These are phyloP conservation scores for Sycophila sp. DNA, from an alignment of 1,140 invertebrate species.

Conservation along the genomic window DNA sequence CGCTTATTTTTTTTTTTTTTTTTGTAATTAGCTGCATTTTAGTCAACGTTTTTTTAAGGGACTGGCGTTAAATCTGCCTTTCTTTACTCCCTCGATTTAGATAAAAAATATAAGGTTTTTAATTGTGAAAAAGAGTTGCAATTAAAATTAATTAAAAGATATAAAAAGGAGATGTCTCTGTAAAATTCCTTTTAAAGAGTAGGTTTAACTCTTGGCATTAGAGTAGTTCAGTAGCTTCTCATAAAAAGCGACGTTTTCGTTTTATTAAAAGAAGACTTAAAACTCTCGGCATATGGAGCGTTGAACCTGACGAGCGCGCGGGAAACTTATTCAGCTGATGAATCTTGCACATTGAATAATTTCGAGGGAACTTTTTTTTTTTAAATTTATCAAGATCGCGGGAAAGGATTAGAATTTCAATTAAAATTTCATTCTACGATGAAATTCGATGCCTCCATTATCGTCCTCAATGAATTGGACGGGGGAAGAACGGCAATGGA, in stretches of 20 bases:
- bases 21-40: no score
- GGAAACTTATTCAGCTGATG: background rate
- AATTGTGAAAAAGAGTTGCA: background rate
- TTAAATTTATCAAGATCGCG: no score
- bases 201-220: background rate
- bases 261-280: background rate
- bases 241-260: conserved; percentile 3
- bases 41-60: no score
- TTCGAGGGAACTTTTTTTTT: no score
- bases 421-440: no score
- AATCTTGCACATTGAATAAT: background rate
- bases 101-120: background rate
- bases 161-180: background rate
- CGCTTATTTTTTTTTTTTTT: no score
- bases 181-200: background rate
- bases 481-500: background rate
- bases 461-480: background rate
- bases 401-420: no score
- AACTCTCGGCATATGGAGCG: background rate
- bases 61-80: no score
- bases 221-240: conserved; percentile 1
- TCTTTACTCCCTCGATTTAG: background rate
- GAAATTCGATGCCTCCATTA: background rate
- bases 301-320: no score
- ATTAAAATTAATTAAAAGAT: conserved; percentile 23